Evolutionary conservation across 2,797 vertebrate species (phyloP).

Genomic region (Sphenopsis melanotis): DNA sequence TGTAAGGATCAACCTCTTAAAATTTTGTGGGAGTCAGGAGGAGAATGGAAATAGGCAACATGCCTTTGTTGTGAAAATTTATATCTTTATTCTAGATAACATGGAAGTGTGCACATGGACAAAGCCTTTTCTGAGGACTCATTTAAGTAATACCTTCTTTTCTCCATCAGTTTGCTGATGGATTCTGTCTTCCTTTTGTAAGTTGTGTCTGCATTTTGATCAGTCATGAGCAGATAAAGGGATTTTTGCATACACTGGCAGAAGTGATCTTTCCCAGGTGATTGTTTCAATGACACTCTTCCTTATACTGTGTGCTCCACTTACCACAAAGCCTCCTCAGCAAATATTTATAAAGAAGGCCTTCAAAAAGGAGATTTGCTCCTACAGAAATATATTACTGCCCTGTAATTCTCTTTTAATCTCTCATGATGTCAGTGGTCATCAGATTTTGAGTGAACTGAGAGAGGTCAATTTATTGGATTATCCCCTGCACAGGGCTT

Average conservation of each 20-base stretch:
- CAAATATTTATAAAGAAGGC: not conserved
- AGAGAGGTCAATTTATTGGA: conserved; percentile 22
- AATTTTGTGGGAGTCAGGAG: not conserved
- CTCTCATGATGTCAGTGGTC: conserved; percentile 8
- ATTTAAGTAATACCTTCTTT: not conserved
- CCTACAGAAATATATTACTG: not conserved
- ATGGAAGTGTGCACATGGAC: not conserved
- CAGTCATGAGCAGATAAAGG: not conserved
- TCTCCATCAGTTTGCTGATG: not conserved
- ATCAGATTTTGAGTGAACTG: conserved; percentile 40
- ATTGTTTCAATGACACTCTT: not conserved
- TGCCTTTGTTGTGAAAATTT: not conserved
- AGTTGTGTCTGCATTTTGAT: not conserved
- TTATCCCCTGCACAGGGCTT: not conserved
- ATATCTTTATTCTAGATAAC: not conserved
- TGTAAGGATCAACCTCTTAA: not conserved
- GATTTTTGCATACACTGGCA: not conserved
- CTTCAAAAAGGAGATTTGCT: conserved; percentile 28
- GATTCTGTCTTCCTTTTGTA: not conserved
- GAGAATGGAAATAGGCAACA: not conserved
- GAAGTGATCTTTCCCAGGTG: not conserved
- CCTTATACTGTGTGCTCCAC: not conserved
- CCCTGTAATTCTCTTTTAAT: conserved; percentile 34
- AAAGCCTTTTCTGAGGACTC: not conserved
- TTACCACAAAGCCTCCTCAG: not conserved